Evolutionary conservation across 2,888 invertebrate genomes (phyloP), one percentile per base, ranked within the genome.

Genomic region (Lasioglossum leucozonium): DNA sequence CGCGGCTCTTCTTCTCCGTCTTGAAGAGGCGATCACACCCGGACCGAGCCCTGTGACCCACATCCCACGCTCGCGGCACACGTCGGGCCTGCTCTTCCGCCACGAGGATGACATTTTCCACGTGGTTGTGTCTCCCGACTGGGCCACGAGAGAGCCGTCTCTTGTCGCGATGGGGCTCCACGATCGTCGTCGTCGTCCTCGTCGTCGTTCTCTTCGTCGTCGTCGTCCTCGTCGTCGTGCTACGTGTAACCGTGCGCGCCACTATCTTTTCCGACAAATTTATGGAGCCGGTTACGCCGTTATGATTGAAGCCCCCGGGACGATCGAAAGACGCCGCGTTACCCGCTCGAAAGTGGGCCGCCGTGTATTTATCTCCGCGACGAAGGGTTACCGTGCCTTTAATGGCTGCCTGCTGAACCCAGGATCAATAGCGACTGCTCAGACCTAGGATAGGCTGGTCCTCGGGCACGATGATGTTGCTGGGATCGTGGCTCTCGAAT

Each of bases 21-120:
- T 79, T 42, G 71, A 67, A 67, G 72, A 40, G 72, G 37, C 78
- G 83, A 88, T 93, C 92, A 89, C 92, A 91, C 91, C 91, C 92
- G 89, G 87, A 8, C 51, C 44, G 83, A 75, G 81, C 86, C 86
- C 83, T 85, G 87, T 87, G 93, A 92, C 93, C 93, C 89, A 92
- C 91, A 93, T 93, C 93, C 93, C 93, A 93, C 93, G 93, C 85
- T 89, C 81, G 72, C 77, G 80, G 88, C 82, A 75, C 74, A 83
- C 85, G 81, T 82, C 85, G 75, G 30, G 80, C 55, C 90, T 87
- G 88, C 90, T 91, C 91, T 89, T 91, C 89, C 90, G 87, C 90
- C 88, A 89, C 85, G 88, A 89, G 86, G 90, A 91, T 91, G 91
- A 91, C 91, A 91, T 91, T 91, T 91, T 91, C 91, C 86, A 85